These are phyloP conservation scores for Pissodes strobi DNA, from an alignment of 1,140 invertebrate genomes.

Conservation along the genomic window DNA sequence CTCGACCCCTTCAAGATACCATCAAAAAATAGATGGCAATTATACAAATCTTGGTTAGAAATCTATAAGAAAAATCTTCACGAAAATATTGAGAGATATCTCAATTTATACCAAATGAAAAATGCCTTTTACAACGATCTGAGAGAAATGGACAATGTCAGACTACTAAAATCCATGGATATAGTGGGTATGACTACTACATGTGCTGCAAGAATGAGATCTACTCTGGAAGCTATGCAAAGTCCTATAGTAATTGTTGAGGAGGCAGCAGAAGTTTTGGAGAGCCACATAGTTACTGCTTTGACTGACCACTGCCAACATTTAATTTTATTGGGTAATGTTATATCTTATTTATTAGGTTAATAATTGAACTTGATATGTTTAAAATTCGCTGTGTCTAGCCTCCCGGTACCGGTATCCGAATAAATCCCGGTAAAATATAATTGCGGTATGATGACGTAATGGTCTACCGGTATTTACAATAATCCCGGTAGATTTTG, in stretches of 20 bases:
- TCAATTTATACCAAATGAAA: not conserved
- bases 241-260: slow-evolving; percentile 77
- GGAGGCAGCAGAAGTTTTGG: slow-evolving; percentile 85
- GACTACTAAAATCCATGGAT: slow-evolving; percentile 10
- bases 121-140: not conserved
- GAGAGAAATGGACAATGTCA: not conserved
- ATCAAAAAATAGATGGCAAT: not conserved
- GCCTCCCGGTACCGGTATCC: no score
- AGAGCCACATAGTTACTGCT: slow-evolving; percentile 74
- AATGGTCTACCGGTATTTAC: no score
- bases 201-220: slow-evolving; percentile 68
- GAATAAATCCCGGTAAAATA: no score
- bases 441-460: no score
- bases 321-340: slow-evolving; percentile 73
- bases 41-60: not conserved
- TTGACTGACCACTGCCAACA: slow-evolving; percentile 77
- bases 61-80: not conserved
- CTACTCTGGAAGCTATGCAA: slow-evolving; percentile 65
- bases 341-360: no score
- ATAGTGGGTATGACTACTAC: slow-evolving; percentile 80
- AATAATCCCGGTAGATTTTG: no score
- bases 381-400: no score
- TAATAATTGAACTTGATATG: slow-evolving; percentile 75
- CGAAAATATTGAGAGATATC: not conserved
- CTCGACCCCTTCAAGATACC: not conserved